Evolutionary conservation across 2,113 vertebrate species (phyloP).

Genomic region (Globicephala melas): DNA sequence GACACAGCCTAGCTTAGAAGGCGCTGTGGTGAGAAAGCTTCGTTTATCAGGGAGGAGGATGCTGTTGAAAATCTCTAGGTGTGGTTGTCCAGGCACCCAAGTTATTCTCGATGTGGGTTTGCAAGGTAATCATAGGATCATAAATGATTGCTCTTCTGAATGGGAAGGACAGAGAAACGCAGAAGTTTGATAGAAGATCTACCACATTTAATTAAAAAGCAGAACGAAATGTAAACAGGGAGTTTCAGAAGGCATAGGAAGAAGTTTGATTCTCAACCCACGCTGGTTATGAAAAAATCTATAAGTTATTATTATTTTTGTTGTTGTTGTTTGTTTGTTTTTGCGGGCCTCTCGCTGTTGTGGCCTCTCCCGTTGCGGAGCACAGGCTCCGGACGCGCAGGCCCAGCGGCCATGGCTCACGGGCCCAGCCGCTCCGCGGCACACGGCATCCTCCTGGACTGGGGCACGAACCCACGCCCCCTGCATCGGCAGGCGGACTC

Average conservation of each 20-base stretch:
- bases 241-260: no score
- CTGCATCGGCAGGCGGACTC: no score
- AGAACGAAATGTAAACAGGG: neutral
- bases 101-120: neutral
- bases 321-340: no score
- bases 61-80: slow-evolving; percentile 48
- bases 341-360: no score
- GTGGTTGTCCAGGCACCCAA: neutral
- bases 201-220: neutral
- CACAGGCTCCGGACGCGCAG: no score
- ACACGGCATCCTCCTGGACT: no score
- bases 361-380: no score
- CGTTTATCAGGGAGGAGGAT: slow-evolving; percentile 61
- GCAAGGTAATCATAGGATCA: neutral
- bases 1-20: slow-evolving; percentile 48
- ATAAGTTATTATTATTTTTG: no score
- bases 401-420: no score
- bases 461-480: no score
- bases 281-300: neutral
- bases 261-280: neutral
- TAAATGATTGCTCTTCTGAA: fast-evolving
- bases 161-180: neutral
- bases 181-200: neutral
- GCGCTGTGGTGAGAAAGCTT: neutral
- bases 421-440: no score